Percentiles rank a stretch among this genome's conserved stretches.
Evolutionary conservation across 2,888 invertebrate species (phyloP).

Genomic region (Dromius quadrimaculatus): DNA sequence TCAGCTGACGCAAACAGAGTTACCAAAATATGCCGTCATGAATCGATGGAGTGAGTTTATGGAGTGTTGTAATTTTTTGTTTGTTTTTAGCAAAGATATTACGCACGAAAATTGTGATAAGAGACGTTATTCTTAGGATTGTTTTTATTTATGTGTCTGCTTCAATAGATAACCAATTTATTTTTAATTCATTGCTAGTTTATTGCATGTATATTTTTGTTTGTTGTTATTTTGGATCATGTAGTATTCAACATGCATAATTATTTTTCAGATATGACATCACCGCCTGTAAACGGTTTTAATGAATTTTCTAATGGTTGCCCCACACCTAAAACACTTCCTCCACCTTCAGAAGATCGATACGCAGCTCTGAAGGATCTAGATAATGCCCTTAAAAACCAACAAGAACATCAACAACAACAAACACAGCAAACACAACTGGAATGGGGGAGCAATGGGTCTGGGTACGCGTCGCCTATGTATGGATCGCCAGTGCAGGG

Average conservation of each 20-base stretch:
- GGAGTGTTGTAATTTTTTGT: constrained; percentile 22
- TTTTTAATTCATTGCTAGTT: constrained; percentile 41
- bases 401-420: constrained; percentile 65
- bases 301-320: not conserved
- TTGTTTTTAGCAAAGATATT: constrained; percentile 48
- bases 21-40: constrained; percentile 54
- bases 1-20: constrained; percentile 14
- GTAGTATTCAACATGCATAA: not conserved
- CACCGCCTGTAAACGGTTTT: constrained; percentile 35
- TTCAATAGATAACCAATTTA: constrained; percentile 30
- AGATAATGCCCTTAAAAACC: constrained; percentile 79
- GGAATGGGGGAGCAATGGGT: constrained; percentile 61
- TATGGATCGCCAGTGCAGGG: constrained; percentile 63
- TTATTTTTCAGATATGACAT: constrained; percentile 59
- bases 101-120: constrained; percentile 3
- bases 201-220: not conserved
- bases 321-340: constrained; percentile 2
- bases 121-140: not conserved
- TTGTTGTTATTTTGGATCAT: constrained; percentile 15
- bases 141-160: constrained; percentile 7
- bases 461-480: constrained; percentile 63
- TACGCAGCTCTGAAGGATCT: constrained; percentile 97
- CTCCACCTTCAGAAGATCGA: constrained; percentile 79
- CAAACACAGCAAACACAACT: constrained; percentile 55
- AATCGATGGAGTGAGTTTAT: constrained; percentile 66